Evolutionary conservation across 2,797 vertebrate species (phyloP).

Genomic region (Discoglossus pictus): DNA sequence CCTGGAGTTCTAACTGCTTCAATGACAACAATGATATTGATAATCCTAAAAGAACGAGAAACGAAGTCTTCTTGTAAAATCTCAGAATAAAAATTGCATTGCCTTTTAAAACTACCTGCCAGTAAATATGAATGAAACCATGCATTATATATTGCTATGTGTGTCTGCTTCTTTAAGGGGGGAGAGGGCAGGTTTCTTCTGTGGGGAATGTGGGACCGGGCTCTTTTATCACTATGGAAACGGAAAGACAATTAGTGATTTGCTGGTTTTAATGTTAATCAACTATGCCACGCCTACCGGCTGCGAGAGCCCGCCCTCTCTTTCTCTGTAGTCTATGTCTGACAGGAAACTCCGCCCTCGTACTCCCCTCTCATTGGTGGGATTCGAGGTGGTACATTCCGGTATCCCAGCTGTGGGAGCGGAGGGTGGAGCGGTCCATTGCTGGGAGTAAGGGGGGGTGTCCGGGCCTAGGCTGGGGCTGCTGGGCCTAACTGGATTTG

Average conservation of each 20-base stretch:
- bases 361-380: slow-evolving; percentile 46
- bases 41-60: too few relatives aligned
- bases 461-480: neutral
- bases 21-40: too few relatives aligned
- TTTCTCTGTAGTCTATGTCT: slow-evolving; percentile 20
- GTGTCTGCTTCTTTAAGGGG: slow-evolving; percentile 57
- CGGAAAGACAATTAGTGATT: neutral
- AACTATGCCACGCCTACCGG: slow-evolving; percentile 9
- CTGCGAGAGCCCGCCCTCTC: slow-evolving; percentile 4
- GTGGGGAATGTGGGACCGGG: slow-evolving; percentile 48
- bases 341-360: slow-evolving; percentile 43
- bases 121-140: too few relatives aligned
- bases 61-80: too few relatives aligned
- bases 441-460: slow-evolving; percentile 16
- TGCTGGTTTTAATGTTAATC: neutral
- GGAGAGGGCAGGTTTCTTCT: slow-evolving; percentile 27
- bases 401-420: slow-evolving; percentile 44
- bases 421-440: slow-evolving; percentile 51
- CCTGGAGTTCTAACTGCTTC: too few relatives aligned
- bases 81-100: too few relatives aligned
- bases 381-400: slow-evolving; percentile 45
- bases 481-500: neutral
- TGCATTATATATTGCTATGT: neutral
- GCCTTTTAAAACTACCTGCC: too few relatives aligned
- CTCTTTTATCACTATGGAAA: slow-evolving; percentile 10